phyloP scores from a whole-genome alignment of 2,888 invertebrate genomes.

The Aelia acuminata region DNA sequence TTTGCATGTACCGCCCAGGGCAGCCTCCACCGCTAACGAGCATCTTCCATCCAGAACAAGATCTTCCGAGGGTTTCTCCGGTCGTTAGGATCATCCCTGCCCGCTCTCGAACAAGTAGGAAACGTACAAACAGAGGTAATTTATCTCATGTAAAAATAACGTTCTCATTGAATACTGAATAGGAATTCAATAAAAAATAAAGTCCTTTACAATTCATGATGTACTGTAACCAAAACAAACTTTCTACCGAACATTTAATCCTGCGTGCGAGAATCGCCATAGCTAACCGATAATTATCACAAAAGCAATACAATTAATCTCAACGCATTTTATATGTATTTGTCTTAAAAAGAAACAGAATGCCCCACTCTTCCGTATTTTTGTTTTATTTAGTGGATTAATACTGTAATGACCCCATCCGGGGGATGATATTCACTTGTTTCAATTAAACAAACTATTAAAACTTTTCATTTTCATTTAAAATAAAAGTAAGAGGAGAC shows the following conservation, averaged over 20 bases:
- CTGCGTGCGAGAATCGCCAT: too few relatives aligned
- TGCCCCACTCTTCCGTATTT: too few relatives aligned
- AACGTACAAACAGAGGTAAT: background rate
- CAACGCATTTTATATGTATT: too few relatives aligned
- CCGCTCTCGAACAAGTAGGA: background rate
- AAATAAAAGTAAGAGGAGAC: too few relatives aligned
- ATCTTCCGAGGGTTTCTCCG: background rate
- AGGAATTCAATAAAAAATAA: background rate
- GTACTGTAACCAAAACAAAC: background rate
- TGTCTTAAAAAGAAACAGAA: too few relatives aligned
- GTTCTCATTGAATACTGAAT: background rate
- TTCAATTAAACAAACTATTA: too few relatives aligned
- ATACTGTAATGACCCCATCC: too few relatives aligned
- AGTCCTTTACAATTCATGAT: background rate
- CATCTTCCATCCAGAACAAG: background rate
- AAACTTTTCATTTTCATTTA: too few relatives aligned
- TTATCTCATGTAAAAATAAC: background rate
- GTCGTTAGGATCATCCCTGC: background rate
- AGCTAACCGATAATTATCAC: too few relatives aligned
- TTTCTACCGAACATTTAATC: background rate
- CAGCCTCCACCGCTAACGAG: background rate
- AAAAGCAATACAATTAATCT: too few relatives aligned
- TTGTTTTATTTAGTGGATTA: too few relatives aligned
- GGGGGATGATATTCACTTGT: too few relatives aligned
- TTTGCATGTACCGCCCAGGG: constrained; percentile 32